A percentile compares a stretch with the other conserved stretches of the same genome.
phyloP scores from a whole-genome alignment of 2,113 vertebrate genomes.

The Pedetes capensis region DNA sequence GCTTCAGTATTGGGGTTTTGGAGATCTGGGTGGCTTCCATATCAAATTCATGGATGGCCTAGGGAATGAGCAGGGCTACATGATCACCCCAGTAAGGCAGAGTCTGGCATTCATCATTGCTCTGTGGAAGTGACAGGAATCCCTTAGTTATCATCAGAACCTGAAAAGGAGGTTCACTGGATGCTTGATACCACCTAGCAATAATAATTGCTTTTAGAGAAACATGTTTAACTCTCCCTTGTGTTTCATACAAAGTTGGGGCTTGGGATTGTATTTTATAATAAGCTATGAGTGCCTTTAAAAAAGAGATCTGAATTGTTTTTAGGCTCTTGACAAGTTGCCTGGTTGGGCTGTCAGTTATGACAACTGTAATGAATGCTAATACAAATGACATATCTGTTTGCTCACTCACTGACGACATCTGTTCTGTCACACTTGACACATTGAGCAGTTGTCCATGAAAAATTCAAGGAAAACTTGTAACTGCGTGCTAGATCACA shows the following conservation, averaged over 20 bases:
- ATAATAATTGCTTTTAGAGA: not conserved
- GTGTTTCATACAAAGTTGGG: not conserved
- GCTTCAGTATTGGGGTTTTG: not conserved
- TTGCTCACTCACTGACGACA: not conserved
- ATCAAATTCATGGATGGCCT: not conserved
- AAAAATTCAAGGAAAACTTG: constrained; percentile 49
- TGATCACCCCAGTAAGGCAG: not conserved
- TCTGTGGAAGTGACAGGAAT: not conserved
- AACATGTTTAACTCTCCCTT: not conserved
- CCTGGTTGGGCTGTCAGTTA: constrained; percentile 28
- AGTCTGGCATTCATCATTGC: not conserved
- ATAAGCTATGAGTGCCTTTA: not conserved
- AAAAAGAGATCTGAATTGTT: not conserved
- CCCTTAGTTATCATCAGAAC: not conserved
- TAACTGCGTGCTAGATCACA: not conserved
- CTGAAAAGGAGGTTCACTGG: not conserved
- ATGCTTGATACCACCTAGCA: not conserved
- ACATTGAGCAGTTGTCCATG: not conserved
- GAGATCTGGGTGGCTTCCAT: not conserved
- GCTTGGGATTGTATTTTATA: not conserved
- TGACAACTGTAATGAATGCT: constrained; percentile 16
- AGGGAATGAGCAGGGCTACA: fast-evolving
- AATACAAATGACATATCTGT: constrained; percentile 55
- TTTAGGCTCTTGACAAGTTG: not conserved
- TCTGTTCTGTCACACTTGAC: constrained; percentile 49